Percentiles rank a stretch among this genome's conserved stretches.
Evolutionary conservation across 2,797 vertebrate genomes (phyloP).

Genomic region (Cirrhinus mrigala): DNA sequence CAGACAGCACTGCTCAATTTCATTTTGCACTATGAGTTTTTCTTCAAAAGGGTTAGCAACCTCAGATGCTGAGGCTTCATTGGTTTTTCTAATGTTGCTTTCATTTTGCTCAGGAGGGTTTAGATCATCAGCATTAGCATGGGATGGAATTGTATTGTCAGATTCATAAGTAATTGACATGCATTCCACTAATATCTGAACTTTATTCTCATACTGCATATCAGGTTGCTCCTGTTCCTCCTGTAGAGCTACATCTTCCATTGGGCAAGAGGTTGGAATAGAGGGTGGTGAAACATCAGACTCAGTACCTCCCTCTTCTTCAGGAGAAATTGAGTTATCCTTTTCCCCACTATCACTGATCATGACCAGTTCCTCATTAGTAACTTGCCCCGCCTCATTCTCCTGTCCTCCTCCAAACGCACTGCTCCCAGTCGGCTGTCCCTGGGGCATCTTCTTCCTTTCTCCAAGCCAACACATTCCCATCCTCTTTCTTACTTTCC

Average conservation of each 20-base stretch:
- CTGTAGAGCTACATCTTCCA: neutral
- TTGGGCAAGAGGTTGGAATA: neutral
- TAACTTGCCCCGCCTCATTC: neutral
- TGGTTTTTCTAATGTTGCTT: neutral
- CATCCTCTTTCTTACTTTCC: conserved; percentile 74
- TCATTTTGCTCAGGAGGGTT: neutral
- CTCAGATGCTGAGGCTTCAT: neutral
- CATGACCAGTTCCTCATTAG: neutral
- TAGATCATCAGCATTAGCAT: neutral
- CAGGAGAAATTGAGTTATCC: neutral
- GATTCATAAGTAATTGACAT: neutral
- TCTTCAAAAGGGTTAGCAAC: neutral
- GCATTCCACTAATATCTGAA: neutral
- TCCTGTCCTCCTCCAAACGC: conserved; percentile 31
- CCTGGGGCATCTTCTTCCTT: conserved; percentile 66
- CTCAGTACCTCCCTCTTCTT: conserved; percentile 3
- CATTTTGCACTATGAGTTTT: neutral
- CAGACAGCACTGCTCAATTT: neutral
- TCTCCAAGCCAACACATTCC: conserved; percentile 73
- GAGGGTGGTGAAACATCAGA: conserved; percentile 8
- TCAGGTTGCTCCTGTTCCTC: neutral
- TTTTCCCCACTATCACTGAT: neutral
- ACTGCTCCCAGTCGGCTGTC: neutral
- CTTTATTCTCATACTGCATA: neutral
- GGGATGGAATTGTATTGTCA: neutral